These are phyloP conservation scores for Agrypnia vestita DNA, from an alignment of 1,140 invertebrate species.

Conservation along the genomic window DNA sequence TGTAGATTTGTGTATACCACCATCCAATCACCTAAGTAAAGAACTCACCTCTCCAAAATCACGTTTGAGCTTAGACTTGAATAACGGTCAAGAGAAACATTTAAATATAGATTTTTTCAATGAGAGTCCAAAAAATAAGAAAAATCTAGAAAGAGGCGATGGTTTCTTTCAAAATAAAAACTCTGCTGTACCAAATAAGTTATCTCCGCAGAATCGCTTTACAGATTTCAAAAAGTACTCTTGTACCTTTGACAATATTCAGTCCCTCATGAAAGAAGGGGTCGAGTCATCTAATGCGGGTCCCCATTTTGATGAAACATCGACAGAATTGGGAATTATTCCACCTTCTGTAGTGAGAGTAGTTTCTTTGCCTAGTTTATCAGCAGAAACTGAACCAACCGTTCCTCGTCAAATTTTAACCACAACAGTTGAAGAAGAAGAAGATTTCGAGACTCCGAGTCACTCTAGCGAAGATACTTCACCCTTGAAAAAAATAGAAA, in stretches of 20 bases:
- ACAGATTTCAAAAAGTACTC: conserved; percentile 81
- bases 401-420: conserved; percentile 69
- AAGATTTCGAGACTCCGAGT: conserved; percentile 71
- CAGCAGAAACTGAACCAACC: conserved; percentile 70
- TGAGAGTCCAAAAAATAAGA: conserved; percentile 72
- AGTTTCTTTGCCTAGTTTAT: conserved; percentile 78
- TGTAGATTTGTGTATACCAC: conserved; percentile 75
- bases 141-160: conserved; percentile 66
- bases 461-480: conserved; percentile 74
- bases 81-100: conserved; percentile 72
- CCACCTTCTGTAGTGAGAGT: conserved; percentile 79
- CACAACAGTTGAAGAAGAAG: conserved; percentile 78
- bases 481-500: conserved; percentile 78
- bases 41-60: conserved; percentile 75
- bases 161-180: conserved; percentile 64
- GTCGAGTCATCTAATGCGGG: conserved; percentile 69
- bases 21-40: conserved; percentile 72
- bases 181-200: conserved; percentile 67
- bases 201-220: conserved; percentile 72
- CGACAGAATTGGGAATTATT: conserved; percentile 70
- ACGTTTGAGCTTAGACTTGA: conserved; percentile 74
- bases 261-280: conserved; percentile 81
- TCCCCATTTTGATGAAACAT: conserved; percentile 71
- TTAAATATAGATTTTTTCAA: conserved; percentile 71
- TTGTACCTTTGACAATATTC: conserved; percentile 86